These are phyloP conservation scores for Apodemus agrarius DNA, from an alignment of 2,797 vertebrate genomes.

Conservation along the genomic window DNA sequence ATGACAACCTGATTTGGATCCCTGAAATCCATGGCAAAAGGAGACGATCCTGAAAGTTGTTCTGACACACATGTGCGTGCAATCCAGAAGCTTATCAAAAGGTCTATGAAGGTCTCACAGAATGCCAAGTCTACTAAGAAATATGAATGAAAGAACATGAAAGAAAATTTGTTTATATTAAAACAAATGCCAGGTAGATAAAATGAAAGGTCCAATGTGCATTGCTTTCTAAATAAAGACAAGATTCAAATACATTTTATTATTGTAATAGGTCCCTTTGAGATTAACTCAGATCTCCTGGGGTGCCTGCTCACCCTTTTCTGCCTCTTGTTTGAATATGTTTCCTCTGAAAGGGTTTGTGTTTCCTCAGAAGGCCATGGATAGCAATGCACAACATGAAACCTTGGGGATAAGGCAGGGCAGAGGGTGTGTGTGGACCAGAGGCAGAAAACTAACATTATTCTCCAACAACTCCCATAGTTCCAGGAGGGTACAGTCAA, in stretches of 20 bases:
- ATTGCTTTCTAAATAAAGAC: constrained; percentile 47
- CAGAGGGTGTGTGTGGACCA: not conserved
- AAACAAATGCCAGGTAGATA: constrained; percentile 33
- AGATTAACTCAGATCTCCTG: not conserved
- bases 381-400: not conserved
- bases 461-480: not conserved
- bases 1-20: not conserved
- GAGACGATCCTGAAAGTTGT: not conserved
- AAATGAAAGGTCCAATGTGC: constrained; percentile 12
- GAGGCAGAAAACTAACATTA: not conserved
- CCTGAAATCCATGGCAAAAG: not conserved
- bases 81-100: not conserved
- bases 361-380: not conserved
- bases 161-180: not conserved
- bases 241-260: not conserved
- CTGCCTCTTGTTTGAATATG: not conserved
- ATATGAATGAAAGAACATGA: not conserved
- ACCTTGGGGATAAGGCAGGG: not conserved
- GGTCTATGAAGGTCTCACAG: not conserved
- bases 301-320: not conserved
- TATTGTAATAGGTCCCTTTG: not conserved
- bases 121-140: constrained; percentile 18
- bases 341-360: not conserved
- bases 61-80: not conserved
- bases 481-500: not conserved